phyloP scores from a whole-genome alignment of 2,888 invertebrate genomes.

The Creontiades dilutus region DNA sequence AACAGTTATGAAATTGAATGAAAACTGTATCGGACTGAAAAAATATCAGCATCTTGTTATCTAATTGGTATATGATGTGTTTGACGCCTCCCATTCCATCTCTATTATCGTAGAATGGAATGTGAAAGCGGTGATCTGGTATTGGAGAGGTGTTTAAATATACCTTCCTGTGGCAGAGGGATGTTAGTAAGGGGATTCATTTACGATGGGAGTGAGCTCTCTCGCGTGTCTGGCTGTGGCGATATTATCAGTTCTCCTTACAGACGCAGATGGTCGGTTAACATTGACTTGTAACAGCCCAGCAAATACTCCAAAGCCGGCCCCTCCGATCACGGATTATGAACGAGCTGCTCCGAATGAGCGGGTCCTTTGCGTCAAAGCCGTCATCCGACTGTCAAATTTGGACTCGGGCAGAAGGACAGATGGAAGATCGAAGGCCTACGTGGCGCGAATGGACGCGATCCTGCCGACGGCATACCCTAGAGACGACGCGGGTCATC shows the following conservation, averaged over 20 bases:
- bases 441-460: neutral
- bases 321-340: neutral
- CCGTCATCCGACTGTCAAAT: neutral
- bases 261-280: neutral
- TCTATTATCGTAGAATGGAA: too few species aligned
- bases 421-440: neutral
- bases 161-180: too few species aligned
- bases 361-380: neutral
- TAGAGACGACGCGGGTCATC: constrained; percentile 38
- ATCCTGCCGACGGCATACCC: neutral
- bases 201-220: neutral
- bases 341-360: neutral
- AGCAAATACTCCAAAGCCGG: neutral
- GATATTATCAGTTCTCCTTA: neutral
- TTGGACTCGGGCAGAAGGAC: neutral
- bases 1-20: too few species aligned
- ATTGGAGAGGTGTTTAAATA: too few species aligned
- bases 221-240: neutral
- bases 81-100: too few species aligned
- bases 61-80: too few species aligned
- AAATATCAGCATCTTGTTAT: too few species aligned
- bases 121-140: too few species aligned
- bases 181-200: too few species aligned
- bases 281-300: neutral
- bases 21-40: too few species aligned